Conservation (phyloP, 1,140 invertebrate species). For the Asbolus verrucosus region DNA sequence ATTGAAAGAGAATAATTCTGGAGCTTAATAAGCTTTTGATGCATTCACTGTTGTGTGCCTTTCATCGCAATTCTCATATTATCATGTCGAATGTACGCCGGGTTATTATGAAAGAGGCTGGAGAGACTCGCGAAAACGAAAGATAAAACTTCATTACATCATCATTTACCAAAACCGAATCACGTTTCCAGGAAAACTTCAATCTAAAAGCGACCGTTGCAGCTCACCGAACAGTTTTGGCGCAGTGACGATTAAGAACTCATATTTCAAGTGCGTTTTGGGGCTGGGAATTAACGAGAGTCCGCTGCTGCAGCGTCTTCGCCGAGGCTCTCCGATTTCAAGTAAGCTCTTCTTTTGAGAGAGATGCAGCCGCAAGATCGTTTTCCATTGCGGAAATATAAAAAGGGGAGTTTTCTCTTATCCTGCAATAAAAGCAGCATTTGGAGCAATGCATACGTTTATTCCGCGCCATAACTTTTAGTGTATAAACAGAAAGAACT, state of each 20-base stretch:
- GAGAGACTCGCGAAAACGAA: neutral
- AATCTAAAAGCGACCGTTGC: neutral
- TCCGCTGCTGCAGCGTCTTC: no score
- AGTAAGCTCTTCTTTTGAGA: no score
- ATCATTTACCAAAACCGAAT: neutral
- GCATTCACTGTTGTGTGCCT: constrained; percentile 12
- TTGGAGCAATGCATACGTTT: neutral
- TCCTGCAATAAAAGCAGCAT: neutral
- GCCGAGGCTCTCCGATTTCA: no score
- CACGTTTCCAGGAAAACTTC: neutral
- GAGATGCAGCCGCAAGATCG: no score
- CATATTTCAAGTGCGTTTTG: no score
- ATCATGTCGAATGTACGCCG: neutral
- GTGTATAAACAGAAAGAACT: neutral
- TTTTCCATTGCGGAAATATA: neutral
- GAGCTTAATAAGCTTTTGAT: constrained; percentile 29
- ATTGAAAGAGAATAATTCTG: constrained; percentile 30
- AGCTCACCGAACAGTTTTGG: no score
- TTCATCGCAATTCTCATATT: neutral
- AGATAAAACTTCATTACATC: neutral
- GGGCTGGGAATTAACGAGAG: no score
- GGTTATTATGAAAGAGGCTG: neutral
- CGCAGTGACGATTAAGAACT: no score
- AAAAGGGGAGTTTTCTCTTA: neutral
- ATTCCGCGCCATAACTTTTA: neutral